These are phyloP conservation scores for Helicoverpa zea DNA, from an alignment of 1,140 invertebrate genomes.

Conservation along the genomic window DNA sequence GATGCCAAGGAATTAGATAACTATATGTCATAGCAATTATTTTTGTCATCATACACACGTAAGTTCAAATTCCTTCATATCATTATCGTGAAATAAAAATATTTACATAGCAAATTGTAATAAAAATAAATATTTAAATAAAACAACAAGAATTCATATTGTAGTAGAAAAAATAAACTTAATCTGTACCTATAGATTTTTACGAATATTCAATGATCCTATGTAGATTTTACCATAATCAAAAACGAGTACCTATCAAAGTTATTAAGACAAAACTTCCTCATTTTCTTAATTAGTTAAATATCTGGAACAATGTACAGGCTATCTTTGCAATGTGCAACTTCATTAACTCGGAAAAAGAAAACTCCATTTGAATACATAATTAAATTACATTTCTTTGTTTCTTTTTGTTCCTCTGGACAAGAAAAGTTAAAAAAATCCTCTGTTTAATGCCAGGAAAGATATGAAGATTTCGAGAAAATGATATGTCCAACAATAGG, in stretches of 20 bases:
- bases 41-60: constrained; percentile 3
- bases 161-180: neutral
- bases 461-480: neutral
- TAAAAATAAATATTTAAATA: constrained; percentile 16
- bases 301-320: neutral
- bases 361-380: constrained; percentile 16
- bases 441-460: neutral
- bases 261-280: constrained; percentile 4
- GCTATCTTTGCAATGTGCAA: neutral
- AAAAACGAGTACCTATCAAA: neutral
- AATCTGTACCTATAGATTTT: neutral
- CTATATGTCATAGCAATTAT: constrained; percentile 25
- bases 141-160: neutral
- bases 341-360: constrained; percentile 8
- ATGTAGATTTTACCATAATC: constrained; percentile 23
- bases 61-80: constrained; percentile 41
- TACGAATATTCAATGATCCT: neutral
- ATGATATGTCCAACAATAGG: too few species aligned
- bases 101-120: constrained; percentile 14
- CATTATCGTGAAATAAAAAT: constrained; percentile 28
- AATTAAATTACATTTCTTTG: constrained; percentile 11
- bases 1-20: constrained; percentile 33
- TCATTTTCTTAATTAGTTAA: constrained; percentile 28
- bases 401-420: neutral
- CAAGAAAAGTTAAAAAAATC: neutral